Conservation (phyloP, 2,888 invertebrate species). For the Epirrhoe tristata region DNA sequence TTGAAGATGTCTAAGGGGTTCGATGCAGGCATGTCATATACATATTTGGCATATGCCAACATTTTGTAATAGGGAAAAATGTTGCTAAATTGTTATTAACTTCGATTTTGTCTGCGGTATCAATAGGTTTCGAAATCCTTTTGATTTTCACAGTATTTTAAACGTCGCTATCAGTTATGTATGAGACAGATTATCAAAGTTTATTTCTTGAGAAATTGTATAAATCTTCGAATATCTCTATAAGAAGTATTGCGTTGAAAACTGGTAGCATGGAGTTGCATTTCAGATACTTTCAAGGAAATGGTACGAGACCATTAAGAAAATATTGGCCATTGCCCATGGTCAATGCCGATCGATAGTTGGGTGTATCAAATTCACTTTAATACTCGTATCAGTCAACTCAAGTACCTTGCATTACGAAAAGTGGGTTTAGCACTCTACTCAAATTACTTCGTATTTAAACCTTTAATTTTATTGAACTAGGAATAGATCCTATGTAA, state of each 20-base stretch:
- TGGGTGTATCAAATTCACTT: conserved; percentile 5
- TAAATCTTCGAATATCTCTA: no score
- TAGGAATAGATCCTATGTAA: neutral
- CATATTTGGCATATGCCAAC: no score
- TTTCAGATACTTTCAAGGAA: neutral
- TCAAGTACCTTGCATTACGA: conserved; percentile 12
- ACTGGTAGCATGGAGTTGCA: neutral
- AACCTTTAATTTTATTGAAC: neutral
- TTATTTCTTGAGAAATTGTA: no score
- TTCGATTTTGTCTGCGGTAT: no score
- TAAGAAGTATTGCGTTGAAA: neutral
- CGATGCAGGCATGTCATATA: no score
- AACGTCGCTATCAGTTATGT: no score
- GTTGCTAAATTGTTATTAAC: no score
- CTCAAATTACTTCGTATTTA: conserved; percentile 8
- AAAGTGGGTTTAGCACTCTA: conserved; percentile 18
- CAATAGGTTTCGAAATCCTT: no score
- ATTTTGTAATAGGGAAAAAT: no score
- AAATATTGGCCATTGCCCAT: neutral
- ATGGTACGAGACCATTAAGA: neutral
- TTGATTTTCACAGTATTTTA: no score
- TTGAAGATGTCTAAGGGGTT: no score
- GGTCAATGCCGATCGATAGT: conserved; percentile 16
- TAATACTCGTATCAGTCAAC: conserved; percentile 3
- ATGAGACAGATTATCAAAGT: no score